Conservation (phyloP, 2,888 invertebrate species). For the Tenthredo scrophulariae region DNA sequence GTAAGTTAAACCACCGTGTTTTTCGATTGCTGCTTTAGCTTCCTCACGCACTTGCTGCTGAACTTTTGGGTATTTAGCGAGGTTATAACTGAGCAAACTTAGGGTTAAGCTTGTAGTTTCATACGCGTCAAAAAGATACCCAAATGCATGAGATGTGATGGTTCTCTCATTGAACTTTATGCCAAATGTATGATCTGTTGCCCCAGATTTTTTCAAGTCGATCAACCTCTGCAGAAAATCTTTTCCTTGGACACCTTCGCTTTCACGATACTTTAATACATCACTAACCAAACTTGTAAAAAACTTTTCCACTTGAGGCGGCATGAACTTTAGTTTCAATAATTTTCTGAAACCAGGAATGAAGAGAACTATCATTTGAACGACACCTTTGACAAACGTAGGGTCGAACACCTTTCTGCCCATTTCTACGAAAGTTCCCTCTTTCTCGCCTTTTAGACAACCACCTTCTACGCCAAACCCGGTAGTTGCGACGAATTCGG, state of each 20-base stretch:
- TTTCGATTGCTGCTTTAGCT: slow-evolving; percentile 71
- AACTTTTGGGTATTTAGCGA: slow-evolving; percentile 77
- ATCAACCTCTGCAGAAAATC: slow-evolving; percentile 80
- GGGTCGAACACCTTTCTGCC: slow-evolving; percentile 58
- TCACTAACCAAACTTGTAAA: slow-evolving; percentile 72
- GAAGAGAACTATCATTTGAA: slow-evolving; percentile 54
- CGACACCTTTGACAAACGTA: slow-evolving; percentile 50
- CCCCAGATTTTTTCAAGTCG: slow-evolving; percentile 71
- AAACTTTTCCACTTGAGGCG: slow-evolving; percentile 67
- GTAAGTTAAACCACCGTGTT: slow-evolving; percentile 76
- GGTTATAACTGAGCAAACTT: slow-evolving; percentile 77
- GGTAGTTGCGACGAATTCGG: slow-evolving; percentile 65
- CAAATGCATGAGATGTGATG: slow-evolving; percentile 77
- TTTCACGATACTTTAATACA: slow-evolving; percentile 68
- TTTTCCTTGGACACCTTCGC: slow-evolving; percentile 61
- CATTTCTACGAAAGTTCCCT: slow-evolving; percentile 41
- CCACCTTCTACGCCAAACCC: slow-evolving; percentile 68
- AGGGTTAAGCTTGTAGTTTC: slow-evolving; percentile 80
- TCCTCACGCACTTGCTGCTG: slow-evolving; percentile 79
- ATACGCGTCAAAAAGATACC: slow-evolving; percentile 80
- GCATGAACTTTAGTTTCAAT: slow-evolving; percentile 72
- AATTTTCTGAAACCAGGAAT: slow-evolving; percentile 9
- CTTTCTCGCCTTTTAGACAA: slow-evolving; percentile 63
- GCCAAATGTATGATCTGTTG: slow-evolving; percentile 58
- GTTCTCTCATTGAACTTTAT: slow-evolving; percentile 64